phyloP scores from a whole-genome alignment of 2,797 vertebrate species.

The Moxostoma hubbsi region DNA sequence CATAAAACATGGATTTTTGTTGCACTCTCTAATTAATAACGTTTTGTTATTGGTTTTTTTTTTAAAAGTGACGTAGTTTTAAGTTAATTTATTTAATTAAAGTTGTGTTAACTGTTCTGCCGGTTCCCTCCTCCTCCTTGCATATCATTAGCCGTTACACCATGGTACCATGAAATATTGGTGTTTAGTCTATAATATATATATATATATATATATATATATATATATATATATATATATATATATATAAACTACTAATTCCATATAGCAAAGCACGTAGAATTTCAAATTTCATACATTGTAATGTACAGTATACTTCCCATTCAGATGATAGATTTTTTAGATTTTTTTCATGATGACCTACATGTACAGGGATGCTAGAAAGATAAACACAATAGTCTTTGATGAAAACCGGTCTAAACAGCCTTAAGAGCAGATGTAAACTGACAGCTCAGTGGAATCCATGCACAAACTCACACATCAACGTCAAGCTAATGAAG shows the following conservation, averaged over 20 bases:
- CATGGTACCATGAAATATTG: too few species aligned
- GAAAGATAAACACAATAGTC: conserved; percentile 31
- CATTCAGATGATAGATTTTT: background rate
- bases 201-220: background rate
- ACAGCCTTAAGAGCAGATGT: conserved; percentile 62
- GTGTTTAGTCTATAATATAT: too few species aligned
- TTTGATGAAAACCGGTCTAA: conserved; percentile 44
- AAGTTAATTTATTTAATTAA: too few species aligned
- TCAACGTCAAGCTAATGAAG: conserved; percentile 74
- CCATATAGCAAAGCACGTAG: too few species aligned
- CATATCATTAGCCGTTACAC: too few species aligned
- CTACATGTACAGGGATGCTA: conserved; percentile 11
- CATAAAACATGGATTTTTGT: too few species aligned
- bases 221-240: too few species aligned
- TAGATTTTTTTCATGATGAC: conserved; percentile 12
- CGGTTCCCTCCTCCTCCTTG: too few species aligned
- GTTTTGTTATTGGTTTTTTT: too few species aligned
- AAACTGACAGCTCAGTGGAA: conserved; percentile 64
- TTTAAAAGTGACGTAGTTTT: too few species aligned
- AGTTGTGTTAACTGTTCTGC: too few species aligned
- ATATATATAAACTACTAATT: background rate
- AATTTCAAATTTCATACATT: background rate
- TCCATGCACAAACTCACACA: conserved; percentile 64
- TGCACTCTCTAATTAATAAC: too few species aligned
- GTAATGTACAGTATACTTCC: background rate